These are phyloP conservation scores for Spodoptera litura DNA, from an alignment of 1,140 invertebrate genomes.

Conservation along the genomic window DNA sequence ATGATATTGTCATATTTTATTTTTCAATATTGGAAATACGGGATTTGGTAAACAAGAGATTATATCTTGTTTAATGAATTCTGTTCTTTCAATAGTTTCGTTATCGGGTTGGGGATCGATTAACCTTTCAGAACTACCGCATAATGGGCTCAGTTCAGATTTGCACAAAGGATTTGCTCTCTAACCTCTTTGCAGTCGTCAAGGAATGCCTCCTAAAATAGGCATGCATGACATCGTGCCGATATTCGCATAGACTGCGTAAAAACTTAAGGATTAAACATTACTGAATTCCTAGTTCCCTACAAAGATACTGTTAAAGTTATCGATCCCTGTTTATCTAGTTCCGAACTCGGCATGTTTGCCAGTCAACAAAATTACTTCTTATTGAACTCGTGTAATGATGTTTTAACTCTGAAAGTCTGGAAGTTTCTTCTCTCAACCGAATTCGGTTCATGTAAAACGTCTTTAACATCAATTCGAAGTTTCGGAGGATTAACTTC, in stretches of 20 bases:
- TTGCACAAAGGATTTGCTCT: constrained; percentile 4
- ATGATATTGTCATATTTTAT: background rate
- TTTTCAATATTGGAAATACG: background rate
- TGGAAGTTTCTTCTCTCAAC: background rate
- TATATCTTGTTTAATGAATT: background rate
- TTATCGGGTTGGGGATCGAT: background rate
- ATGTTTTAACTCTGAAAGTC: constrained; percentile 11
- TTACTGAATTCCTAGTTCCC: no score
- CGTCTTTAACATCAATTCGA: constrained; percentile 14
- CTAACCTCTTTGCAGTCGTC: background rate
- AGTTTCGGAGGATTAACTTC: constrained; percentile 13
- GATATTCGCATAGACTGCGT: background rate
- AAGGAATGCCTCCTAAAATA: constrained; percentile 20
- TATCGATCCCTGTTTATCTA: no score
- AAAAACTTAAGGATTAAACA: background rate
- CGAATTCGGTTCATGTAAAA: constrained; percentile 3
- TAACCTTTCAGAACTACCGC: background rate
- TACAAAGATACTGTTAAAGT: no score
- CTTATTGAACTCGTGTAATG: background rate
- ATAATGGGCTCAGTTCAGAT: background rate
- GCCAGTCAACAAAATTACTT: background rate
- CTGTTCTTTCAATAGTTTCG: background rate
- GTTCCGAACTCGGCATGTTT: no score
- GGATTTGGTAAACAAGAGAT: background rate
- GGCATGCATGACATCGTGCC: constrained; percentile 3